Base-by-base conservation (phyloP, 2,113 vertebrate genomes). In the Dasyurus viverrinus region DNA sequence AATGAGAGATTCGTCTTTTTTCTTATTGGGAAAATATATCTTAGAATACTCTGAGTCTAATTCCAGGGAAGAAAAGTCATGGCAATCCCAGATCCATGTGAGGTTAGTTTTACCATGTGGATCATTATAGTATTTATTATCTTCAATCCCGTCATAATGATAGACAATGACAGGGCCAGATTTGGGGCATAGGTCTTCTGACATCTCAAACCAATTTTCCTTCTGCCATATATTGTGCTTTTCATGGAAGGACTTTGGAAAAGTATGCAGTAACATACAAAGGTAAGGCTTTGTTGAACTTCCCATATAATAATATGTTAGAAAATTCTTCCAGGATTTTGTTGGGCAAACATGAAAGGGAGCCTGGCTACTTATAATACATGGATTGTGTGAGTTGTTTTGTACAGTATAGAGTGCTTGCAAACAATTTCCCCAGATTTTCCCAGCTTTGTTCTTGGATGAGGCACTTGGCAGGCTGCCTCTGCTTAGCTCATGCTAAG, bases 1-100 rank as follows among this genome's bases (percentile, higher is more conserved):
- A 27, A 89, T 90, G 52, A 92, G n/a, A 84, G 92, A 94, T 94
- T 93, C 89, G 96, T 95, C 89, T 92, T 96, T 95, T 42, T 94
- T 95, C 53, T 91, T 95, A 53, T 25, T 96, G 57, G 90, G 19
- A 50, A 91, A 95, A 68, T 50, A 42, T 95, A 36, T 57, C 54
- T 95, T 91, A 92, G 47, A 90, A 92, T 95, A 92, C 94, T 57
- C 96, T 97, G 92, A 54, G 26, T 93, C 36, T 94, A 94, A 95
- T 93, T 93, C 68, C 36, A 94, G 57, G 57, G 54, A n/a, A 57
- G 47, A 52, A 89, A 89, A 53, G 0, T 16, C 68, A 95, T 95
- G 94, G 26, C 24, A 30, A 48, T 90, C 26, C 36, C 54, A 6
- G 26, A 27, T 96, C 53, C 76, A 25, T 92, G 94, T 93, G 53